Evolutionary conservation across 2,888 invertebrate species (phyloP), one percentile per base, ranked within the genome.

Genomic region (Melipona beecheii): DNA sequence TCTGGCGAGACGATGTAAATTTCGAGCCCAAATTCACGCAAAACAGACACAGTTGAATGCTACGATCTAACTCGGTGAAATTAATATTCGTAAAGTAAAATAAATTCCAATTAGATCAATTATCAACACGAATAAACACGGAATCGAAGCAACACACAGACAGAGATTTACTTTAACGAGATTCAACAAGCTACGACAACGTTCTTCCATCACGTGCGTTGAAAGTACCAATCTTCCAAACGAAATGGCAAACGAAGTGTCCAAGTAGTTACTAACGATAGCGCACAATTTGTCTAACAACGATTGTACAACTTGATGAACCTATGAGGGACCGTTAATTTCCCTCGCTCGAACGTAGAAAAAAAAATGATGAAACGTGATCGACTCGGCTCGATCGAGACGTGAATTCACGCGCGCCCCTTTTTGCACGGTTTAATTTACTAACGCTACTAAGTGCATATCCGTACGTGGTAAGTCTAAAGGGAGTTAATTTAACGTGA

Each of bases 401-500:
- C 71, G 36, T 65, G 58, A 43, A 72, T 78, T 75, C 82, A 62
- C 82, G 78, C 84, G 84, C 64, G 75, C 74, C 76, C 27, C 69
- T 62, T 36, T 27, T 36, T 36, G 36, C 58, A 80, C 54, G 24
- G 66, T 92, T 93, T 93, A 93, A 93, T 93, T 94, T 92, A 93
- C 93, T 94, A 93, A 89, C 85, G 89, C 92, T 93, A 93, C 91
- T 56, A 56, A 91, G 78, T 82, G 87, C 81, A 78, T 86, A 76
- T 84, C 75, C 73, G 84, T 86, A 78, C 75, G 81, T 84, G 80
- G 78, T 86, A 81, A 83, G 62, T 82, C 88, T 88, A 86, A 81
- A 75, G 62, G 58, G 78, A 89, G 92, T 93, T 93, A 93, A 94
- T 93, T 93, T 93, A 89, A 56, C 81, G 85, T 83, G 81, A 84